Evolutionary conservation across 2,797 vertebrate genomes (phyloP), one percentile per base, ranked within the genome.

Genomic region (Lutjanus argentimaculatus): DNA sequence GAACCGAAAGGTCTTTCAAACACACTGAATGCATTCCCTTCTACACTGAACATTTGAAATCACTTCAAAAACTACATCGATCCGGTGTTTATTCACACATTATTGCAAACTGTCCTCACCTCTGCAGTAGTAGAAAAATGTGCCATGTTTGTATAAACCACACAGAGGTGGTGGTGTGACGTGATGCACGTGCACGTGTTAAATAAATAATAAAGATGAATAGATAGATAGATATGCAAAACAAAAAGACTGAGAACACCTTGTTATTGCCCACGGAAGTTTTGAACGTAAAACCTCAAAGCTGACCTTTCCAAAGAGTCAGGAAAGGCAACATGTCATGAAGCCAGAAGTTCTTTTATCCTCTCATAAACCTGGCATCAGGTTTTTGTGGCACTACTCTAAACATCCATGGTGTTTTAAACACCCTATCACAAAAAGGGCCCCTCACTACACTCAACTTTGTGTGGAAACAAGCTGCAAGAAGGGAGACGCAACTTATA

Each of bases 21-120:
- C 0, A 43, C 17, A 42, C 1, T 8, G 0, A 15, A 19, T 12
- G 15, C 30, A 0, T 25, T 25, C 11, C 1, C 10, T 17, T 15
- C 11, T 15, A 30, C 49, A 7, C 25, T 2, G 46, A 43, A 72
- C 7, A 9, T 64, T 45, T 22, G 15, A 15, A 16, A 7, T 42
- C 19, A 19, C 22, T 22, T 16, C 10, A 30, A 51, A 51, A 43
- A 48, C 6, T 36, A 36, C 30, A 36, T 21, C 6, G 2, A 21
- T 13, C 4, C 11, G 17, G 16, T 12, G 25, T 36, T 71, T 12
- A 16, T 8, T 19, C 3, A 25, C 30, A 43, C 4, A 1, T 16
- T 48, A 0, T 0, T 40, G 8, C 3, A 1, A 7, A 0, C 1
- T 16, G 4, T 45, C n/a, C 7, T 11, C 7, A 17, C 46, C 1